A percentile compares a stretch with the other conserved stretches of the same genome.
Conservation (phyloP, 1,140 invertebrate genomes). For the Danaus melanippus region DNA sequence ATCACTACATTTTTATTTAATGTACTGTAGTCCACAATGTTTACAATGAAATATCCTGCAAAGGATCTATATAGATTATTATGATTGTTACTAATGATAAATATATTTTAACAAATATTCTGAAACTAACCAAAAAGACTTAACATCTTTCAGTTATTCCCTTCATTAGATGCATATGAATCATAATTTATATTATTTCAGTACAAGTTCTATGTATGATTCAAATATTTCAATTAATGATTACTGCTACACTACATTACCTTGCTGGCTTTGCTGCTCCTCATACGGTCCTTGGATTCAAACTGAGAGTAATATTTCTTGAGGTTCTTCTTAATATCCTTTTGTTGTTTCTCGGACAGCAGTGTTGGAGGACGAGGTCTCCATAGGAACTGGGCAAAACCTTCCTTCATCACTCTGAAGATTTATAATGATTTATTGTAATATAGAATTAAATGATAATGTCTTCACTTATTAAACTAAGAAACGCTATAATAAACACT, state of each 20-base stretch:
- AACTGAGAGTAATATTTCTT: slow-evolving; percentile 98
- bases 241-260: slow-evolving; percentile 16
- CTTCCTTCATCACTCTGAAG: slow-evolving; percentile 86
- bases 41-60: no score
- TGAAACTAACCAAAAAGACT: no score
- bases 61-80: no score
- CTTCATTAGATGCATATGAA: no score
- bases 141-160: no score
- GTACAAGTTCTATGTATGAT: no score
- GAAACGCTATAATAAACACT: not conserved
- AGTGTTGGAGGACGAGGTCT: slow-evolving; percentile 92
- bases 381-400: slow-evolving; percentile 97
- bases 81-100: no score
- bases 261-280: slow-evolving; percentile 94
- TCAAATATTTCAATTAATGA: no score
- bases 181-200: no score
- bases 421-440: slow-evolving; percentile 12
- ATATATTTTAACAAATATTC: no score
- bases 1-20: no score
- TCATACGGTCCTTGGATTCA: slow-evolving; percentile 95
- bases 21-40: no score
- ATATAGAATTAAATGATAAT: not conserved
- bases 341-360: slow-evolving; percentile 84
- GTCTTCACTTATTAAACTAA: not conserved
- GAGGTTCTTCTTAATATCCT: slow-evolving; percentile 98